Evolutionary conservation across 2,888 invertebrate genomes (phyloP).

Genomic region (Chydorus sphaericus): DNA sequence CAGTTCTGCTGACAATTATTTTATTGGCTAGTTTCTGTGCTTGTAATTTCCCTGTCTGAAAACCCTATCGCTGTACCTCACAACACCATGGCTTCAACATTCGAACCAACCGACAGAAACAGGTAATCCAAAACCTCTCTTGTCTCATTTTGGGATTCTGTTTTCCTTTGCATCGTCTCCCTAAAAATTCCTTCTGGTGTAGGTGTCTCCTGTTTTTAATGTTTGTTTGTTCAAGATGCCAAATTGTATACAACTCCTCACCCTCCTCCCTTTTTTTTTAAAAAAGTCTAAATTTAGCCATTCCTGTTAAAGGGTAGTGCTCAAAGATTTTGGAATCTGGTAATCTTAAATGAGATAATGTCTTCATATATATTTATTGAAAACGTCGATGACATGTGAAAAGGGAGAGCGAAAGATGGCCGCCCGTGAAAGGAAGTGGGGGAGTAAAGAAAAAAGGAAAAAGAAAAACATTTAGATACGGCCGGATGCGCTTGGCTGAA

Average conservation of each 20-base stretch:
- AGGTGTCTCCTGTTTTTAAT: not conserved
- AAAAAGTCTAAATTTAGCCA: not conserved
- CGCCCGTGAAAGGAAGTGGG: conserved; percentile 47
- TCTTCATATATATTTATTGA: too few species aligned
- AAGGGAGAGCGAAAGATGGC: too few species aligned
- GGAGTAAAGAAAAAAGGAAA: conserved; percentile 28
- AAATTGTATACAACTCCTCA: not conserved
- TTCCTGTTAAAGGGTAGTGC: too few species aligned
- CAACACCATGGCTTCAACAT: conserved; percentile 42
- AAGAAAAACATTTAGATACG: conserved; percentile 2
- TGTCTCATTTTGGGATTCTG: not conserved
- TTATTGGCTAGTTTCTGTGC: too few species aligned
- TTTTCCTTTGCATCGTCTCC: not conserved
- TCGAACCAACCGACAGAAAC: conserved; percentile 33
- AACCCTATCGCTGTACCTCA: not conserved
- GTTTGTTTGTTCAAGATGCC: not conserved
- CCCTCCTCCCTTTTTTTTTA: not conserved
- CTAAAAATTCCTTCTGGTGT: not conserved
- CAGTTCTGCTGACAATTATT: too few species aligned
- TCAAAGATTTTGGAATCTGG: too few species aligned
- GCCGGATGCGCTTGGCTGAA: conserved; percentile 1
- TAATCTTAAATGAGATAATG: too few species aligned
- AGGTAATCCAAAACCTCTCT: conserved; percentile 18
- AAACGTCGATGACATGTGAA: too few species aligned
- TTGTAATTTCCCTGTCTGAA: not conserved